phyloP scores from a whole-genome alignment of 2,113 vertebrate genomes.

The Redunca redunca region DNA sequence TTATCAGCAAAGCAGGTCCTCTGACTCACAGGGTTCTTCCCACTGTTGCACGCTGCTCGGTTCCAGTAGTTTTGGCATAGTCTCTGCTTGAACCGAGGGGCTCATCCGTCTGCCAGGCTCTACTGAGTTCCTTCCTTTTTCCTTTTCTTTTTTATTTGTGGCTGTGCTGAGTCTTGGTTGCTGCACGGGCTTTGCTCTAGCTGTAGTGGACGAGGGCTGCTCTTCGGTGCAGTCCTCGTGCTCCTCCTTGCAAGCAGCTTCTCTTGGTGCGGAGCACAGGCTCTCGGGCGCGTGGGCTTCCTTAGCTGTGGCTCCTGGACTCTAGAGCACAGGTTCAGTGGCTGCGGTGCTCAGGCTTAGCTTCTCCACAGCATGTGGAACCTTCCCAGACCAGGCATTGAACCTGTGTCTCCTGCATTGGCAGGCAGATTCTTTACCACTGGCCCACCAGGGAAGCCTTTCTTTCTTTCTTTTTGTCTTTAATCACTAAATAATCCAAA shows the following conservation, averaged over 20 bases:
- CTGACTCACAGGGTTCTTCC: neutral
- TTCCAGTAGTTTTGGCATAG: accelerated
- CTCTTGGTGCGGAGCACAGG: neutral
- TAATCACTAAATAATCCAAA: neutral
- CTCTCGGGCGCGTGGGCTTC: accelerated
- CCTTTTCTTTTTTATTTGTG: neutral
- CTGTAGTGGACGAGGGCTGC: accelerated
- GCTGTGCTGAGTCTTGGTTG: neutral
- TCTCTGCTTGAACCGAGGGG: neutral
- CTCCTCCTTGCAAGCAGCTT: neutral
- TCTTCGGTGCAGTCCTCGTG: accelerated
- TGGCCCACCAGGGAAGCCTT: neutral
- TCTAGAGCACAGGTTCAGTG: neutral
- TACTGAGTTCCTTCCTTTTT: neutral
- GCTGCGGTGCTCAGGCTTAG: neutral
- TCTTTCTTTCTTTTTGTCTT: neutral
- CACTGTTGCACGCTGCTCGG: neutral
- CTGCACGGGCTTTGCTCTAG: accelerated
- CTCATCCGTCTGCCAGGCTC: neutral
- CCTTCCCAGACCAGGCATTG: neutral
- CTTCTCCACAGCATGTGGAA: neutral
- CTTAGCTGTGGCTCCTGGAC: accelerated
- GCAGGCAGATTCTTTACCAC: neutral
- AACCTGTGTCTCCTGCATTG: neutral
- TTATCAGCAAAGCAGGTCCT: neutral